phyloP scores from a whole-genome alignment of 2,797 vertebrate genomes.

The Lindbergichthys nudifrons region DNA sequence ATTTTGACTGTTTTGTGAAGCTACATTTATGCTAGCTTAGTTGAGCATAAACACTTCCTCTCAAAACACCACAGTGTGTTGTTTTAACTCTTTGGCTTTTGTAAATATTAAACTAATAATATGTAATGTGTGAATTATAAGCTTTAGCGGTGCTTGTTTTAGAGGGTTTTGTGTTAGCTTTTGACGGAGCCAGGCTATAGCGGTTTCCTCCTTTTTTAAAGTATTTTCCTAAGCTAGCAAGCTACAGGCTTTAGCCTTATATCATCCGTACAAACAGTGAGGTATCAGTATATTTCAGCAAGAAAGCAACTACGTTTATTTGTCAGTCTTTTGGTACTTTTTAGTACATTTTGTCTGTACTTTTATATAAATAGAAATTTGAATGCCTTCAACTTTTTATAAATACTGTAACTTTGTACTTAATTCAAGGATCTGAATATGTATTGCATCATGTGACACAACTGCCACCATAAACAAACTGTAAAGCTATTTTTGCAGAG shows the following conservation, averaged over 20 bases:
- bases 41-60: background rate
- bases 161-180: no score
- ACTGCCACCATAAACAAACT: background rate
- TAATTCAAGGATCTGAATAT: background rate
- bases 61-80: background rate
- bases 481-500: background rate
- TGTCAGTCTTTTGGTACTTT: background rate
- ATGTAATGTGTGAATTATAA: background rate
- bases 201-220: background rate
- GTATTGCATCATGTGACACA: background rate
- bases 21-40: background rate
- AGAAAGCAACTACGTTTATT: background rate
- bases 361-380: no score
- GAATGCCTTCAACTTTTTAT: background rate
- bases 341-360: background rate
- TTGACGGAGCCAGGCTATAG: background rate
- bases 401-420: background rate
- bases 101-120: background rate
- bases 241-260: background rate
- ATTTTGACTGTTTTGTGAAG: background rate
- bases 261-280: background rate
- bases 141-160: background rate
- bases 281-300: background rate
- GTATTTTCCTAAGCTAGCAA: background rate
- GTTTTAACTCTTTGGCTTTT: background rate